A percentile compares a stretch with the other conserved stretches of the same genome.
These are phyloP conservation scores for Electrophaes corylata DNA, from an alignment of 2,888 invertebrate genomes.

Conservation along the genomic window DNA sequence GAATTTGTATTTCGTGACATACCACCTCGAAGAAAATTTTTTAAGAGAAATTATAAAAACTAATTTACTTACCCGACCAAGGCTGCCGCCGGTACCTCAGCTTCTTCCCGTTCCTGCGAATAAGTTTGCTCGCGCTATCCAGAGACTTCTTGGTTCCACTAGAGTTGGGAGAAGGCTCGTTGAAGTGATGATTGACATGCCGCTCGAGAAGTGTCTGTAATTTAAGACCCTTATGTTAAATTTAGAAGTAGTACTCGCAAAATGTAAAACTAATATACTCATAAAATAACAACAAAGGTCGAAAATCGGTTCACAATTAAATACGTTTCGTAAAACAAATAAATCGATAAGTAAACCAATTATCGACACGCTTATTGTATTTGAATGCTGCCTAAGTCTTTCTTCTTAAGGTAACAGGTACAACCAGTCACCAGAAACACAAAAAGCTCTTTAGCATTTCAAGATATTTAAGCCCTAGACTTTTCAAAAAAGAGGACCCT, in stretches of 20 bases:
- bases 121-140: slow-evolving; percentile 89
- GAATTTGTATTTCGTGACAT: background rate
- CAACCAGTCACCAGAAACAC: slow-evolving; percentile 27
- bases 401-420: slow-evolving; percentile 10
- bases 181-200: slow-evolving; percentile 97
- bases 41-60: background rate
- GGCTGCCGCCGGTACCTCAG: slow-evolving; percentile 93
- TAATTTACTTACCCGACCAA: slow-evolving; percentile 90
- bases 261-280: no score
- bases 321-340: no score
- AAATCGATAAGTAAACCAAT: slow-evolving; percentile 1
- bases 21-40: background rate
- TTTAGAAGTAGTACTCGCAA: slow-evolving; percentile 1
- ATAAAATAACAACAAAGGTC: background rate
- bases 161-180: slow-evolving; percentile 84
- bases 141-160: slow-evolving; percentile 88
- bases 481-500: background rate
- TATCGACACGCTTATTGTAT: background rate
- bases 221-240: slow-evolving; percentile 8
- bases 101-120: slow-evolving; percentile 94
- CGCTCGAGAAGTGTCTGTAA: slow-evolving; percentile 92
- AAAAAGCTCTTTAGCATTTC: slow-evolving; percentile 7
- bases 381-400: background rate
- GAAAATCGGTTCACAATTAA: background rate
- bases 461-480: background rate